A percentile compares a stretch with the other conserved stretches of the same genome.
phyloP scores from a whole-genome alignment of 2,888 invertebrate species.

The Metellina segmentata region DNA sequence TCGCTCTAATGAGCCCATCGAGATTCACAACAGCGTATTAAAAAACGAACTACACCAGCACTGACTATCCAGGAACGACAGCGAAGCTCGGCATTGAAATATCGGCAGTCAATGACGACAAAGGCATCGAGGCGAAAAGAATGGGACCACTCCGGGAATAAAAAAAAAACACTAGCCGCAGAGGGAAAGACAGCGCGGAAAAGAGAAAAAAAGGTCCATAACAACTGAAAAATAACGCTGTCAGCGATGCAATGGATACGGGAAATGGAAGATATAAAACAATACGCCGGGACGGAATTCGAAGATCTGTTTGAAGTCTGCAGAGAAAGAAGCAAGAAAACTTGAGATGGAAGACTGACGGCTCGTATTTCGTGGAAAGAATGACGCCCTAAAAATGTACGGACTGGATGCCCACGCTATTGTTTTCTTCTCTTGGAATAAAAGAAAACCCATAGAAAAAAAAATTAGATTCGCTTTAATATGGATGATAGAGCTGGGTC shows the following conservation, averaged over 20 bases:
- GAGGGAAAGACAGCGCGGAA: not conserved
- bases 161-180: conserved; percentile 33
- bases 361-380: conserved; percentile 36
- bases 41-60: too few relatives aligned
- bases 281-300: conserved; percentile 45
- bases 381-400: not conserved
- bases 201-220: not conserved
- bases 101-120: conserved; percentile 16
- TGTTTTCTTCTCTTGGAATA: not conserved
- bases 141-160: not conserved
- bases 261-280: conserved; percentile 56
- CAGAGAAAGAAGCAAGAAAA: conserved; percentile 12
- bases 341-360: conserved; percentile 46
- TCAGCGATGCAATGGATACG: conserved; percentile 42
- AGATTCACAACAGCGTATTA: too few relatives aligned
- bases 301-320: conserved; percentile 45
- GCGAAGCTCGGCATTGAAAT: not conserved
- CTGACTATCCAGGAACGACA: too few relatives aligned
- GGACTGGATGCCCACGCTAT: not conserved
- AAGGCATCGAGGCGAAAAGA: conserved; percentile 22
- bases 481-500: not conserved
- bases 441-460: not conserved
- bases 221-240: conserved; percentile 54
- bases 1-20: too few relatives aligned
- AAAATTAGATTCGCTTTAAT: not conserved